Evolutionary conservation across 2,797 vertebrate genomes (phyloP).

Genomic region (Myotis planiceps): DNA sequence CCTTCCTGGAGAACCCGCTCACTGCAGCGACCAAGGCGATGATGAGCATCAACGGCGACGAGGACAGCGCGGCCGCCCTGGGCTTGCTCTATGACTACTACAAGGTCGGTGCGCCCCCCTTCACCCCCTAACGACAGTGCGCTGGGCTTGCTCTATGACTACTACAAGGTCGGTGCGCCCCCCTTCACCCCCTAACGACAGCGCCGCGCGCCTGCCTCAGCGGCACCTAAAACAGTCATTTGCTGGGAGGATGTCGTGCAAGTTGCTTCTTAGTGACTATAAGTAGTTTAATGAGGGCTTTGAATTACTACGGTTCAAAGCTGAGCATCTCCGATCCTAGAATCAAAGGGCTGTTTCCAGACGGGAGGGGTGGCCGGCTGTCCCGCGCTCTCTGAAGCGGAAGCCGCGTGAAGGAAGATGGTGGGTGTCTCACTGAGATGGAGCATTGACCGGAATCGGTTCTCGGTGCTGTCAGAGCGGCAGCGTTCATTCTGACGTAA

Average conservation of each 20-base stretch:
- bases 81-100: slow-evolving; percentile 98
- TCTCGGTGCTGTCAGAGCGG: neutral
- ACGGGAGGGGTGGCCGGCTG: neutral
- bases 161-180: slow-evolving; percentile 91
- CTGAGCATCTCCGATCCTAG: neutral
- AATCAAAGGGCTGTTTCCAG: slow-evolving; percentile 62
- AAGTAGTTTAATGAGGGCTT: slow-evolving; percentile 58
- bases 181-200: neutral
- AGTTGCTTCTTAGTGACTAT: slow-evolving; percentile 63
- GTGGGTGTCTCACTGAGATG: neutral
- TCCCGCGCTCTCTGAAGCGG: neutral
- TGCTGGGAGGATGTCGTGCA: slow-evolving; percentile 43
- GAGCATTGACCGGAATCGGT: neutral
- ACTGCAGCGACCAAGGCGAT: slow-evolving; percentile 99
- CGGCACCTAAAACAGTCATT: slow-evolving; percentile 54
- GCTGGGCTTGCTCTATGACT: slow-evolving; percentile 94
- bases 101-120: slow-evolving; percentile 86
- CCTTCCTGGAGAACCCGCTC: slow-evolving; percentile 98
- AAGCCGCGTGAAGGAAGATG: neutral
- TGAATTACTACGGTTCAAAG: slow-evolving; percentile 59
- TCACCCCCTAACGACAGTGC: neutral
- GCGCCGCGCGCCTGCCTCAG: slow-evolving; percentile 7
- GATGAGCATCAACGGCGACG: slow-evolving; percentile 99
- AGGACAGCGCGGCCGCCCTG: slow-evolving; percentile 96
- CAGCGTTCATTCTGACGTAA: accelerated